Evolutionary conservation across 1,140 invertebrate genomes (phyloP).

Genomic region (Fopius arisanus): DNA sequence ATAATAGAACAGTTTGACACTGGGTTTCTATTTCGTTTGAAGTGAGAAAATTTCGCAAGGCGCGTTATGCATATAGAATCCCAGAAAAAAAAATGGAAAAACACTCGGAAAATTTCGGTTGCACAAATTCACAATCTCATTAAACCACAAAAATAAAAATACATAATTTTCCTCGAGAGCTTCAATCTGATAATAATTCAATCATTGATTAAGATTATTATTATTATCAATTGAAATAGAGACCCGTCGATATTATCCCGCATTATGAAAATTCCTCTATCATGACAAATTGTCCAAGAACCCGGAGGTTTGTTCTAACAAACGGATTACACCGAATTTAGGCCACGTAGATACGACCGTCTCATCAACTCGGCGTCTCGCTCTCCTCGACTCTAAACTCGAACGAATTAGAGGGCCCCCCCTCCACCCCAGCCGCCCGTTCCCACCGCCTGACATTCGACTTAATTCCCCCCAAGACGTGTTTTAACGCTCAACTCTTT

Average conservation of each 20-base stretch:
- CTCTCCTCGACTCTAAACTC: slow-evolving; percentile 19
- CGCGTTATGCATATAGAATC: neutral
- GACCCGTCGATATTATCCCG: no score
- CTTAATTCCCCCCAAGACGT: neutral
- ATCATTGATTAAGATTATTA: no score
- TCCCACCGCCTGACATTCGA: neutral
- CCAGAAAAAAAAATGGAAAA: neutral
- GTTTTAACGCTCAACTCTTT: neutral
- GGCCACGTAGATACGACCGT: slow-evolving; percentile 20
- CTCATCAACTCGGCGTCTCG: slow-evolving; percentile 31
- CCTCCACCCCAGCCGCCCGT: neutral
- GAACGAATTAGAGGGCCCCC: slow-evolving; percentile 27
- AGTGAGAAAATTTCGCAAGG: neutral
- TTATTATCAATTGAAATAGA: no score
- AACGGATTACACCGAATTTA: slow-evolving; percentile 18
- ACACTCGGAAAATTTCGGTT: neutral
- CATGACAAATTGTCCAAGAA: neutral
- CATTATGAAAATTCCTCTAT: no score
- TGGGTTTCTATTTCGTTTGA: neutral
- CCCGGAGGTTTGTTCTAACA: neutral
- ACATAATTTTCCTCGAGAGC: no score
- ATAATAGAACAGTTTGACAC: slow-evolving; percentile 7
- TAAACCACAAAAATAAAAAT: no score
- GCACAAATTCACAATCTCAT: no score
- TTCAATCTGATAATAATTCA: no score